These are phyloP conservation scores for Chunga burmeisteri DNA, from an alignment of 2,113 vertebrate species.

Conservation along the genomic window DNA sequence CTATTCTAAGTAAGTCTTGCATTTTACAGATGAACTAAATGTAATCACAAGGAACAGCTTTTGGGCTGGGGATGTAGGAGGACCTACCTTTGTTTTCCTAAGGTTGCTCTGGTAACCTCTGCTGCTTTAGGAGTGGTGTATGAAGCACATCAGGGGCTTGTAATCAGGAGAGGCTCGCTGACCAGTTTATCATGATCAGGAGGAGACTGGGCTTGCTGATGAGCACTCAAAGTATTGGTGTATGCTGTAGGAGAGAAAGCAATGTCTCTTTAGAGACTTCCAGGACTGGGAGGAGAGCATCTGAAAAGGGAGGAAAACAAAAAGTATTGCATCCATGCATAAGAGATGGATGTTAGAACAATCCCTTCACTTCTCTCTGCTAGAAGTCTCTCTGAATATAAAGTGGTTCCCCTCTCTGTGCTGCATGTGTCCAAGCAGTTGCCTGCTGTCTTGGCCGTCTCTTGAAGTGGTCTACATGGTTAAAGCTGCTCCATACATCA, in stretches of 20 bases:
- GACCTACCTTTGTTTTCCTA: neutral
- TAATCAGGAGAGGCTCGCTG: neutral
- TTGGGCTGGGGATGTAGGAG: neutral
- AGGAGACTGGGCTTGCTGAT: neutral
- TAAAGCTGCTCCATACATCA: neutral
- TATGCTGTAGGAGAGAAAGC: neutral
- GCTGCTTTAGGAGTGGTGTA: neutral
- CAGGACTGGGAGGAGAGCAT: neutral
- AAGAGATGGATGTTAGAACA: neutral
- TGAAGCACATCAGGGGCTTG: neutral
- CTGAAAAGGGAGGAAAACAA: neutral
- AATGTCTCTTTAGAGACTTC: neutral
- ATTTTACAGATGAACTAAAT: neutral
- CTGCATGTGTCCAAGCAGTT: neutral
- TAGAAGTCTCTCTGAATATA: neutral
- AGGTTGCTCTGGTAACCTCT: neutral
- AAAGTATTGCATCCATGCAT: fast-evolving
- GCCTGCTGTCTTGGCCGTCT: neutral
- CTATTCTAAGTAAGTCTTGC: neutral
- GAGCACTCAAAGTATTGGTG: neutral
- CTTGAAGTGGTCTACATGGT: neutral
- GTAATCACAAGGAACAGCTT: neutral
- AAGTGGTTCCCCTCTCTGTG: neutral
- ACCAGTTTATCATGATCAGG: neutral
- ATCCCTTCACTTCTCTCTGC: neutral